Evolutionary conservation across 2,113 vertebrate species (phyloP), one percentile per base, ranked within the genome.

Genomic region (Butorides virescens): DNA sequence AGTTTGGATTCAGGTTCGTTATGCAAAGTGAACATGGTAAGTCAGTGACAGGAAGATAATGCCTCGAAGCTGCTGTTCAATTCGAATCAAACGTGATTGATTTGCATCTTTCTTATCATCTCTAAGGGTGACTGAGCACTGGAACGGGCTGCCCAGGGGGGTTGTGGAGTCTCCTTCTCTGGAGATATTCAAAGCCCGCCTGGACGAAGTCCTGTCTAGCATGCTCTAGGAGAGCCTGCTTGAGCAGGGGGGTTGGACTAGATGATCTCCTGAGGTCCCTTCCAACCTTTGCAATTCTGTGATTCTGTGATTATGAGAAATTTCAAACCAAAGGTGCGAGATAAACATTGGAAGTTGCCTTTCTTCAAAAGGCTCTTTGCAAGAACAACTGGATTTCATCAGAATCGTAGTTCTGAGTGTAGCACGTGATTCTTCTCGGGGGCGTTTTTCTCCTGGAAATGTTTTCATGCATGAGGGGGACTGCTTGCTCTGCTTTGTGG

Each of bases 11-110:
- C 49, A 32, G 56, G 39, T 10, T 63, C 6, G 0, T 47, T 17
- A 4, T 7, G 27, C 22, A 20, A 15, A 70, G 19, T 9, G n/a
- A 30, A 18, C 0, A 0, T 12, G 53, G 1, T 20, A 37, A n/a
- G 13, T 21, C 32, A 50, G 61, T 27, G 62, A 19, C 50, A 46
- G 61, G 26, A 29, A 49, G 37, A 17, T 9, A 15, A 17, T 11
- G 7, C 79, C 18, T 8, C 0, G 0, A 29, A 67, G 21, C 30
- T 86, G 55, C 21, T 47, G 49, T 34, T 72, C n/a, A 21, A 0
- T 55, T 56, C 2, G 1, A 59, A 72, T 30, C 22, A 13, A 27
- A 18, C 3, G 16, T 2, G 15, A 22, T 37, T 0, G 0, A 11
- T 86, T 36, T 53, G 3, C 3, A 0, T 37, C 53, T 59, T 86